A percentile compares a stretch with the other conserved stretches of the same genome.
phyloP scores from a whole-genome alignment of 2,888 invertebrate genomes.

The Perdita meconis region DNA sequence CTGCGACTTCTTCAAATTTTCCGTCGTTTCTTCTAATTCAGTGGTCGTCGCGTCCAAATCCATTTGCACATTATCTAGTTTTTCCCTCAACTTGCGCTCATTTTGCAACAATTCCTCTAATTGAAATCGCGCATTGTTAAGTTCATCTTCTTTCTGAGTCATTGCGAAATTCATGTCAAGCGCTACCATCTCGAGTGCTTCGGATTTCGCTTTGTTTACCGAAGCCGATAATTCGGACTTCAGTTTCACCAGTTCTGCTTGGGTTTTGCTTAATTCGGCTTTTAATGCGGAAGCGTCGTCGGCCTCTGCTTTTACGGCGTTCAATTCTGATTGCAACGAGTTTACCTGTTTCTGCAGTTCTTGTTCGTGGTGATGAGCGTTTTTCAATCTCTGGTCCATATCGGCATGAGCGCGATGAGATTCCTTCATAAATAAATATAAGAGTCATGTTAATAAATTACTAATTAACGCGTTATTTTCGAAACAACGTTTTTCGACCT shows the following conservation, averaged over 20 bases:
- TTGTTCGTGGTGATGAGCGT: constrained; percentile 86
- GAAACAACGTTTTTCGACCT: no score
- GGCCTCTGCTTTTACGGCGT: constrained; percentile 77
- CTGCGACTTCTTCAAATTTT: constrained; percentile 67
- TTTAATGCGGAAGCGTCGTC: constrained; percentile 80
- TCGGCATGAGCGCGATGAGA: constrained; percentile 85
- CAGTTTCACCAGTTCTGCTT: constrained; percentile 75
- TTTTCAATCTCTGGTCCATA: constrained; percentile 85
- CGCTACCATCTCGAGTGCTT: constrained; percentile 72
- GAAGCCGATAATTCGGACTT: constrained; percentile 74
- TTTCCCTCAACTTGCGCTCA: constrained; percentile 83
- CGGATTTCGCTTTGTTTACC: constrained; percentile 72
- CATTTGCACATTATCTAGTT: constrained; percentile 65
- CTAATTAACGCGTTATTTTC: neutral
- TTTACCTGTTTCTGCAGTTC: constrained; percentile 85
- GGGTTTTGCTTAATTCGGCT: constrained; percentile 78
- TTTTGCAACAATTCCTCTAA: constrained; percentile 84
- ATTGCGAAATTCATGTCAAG: constrained; percentile 65
- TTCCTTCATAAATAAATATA: constrained; percentile 83
- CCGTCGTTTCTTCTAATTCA: constrained; percentile 67
- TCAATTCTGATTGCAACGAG: constrained; percentile 81
- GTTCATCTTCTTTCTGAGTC: constrained; percentile 73
- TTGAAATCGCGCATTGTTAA: constrained; percentile 80
- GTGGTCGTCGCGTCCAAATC: constrained; percentile 65
- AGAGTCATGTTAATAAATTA: constrained; percentile 4